phyloP scores from a whole-genome alignment of 1,140 invertebrate species.

The Heliconius hermathena region DNA sequence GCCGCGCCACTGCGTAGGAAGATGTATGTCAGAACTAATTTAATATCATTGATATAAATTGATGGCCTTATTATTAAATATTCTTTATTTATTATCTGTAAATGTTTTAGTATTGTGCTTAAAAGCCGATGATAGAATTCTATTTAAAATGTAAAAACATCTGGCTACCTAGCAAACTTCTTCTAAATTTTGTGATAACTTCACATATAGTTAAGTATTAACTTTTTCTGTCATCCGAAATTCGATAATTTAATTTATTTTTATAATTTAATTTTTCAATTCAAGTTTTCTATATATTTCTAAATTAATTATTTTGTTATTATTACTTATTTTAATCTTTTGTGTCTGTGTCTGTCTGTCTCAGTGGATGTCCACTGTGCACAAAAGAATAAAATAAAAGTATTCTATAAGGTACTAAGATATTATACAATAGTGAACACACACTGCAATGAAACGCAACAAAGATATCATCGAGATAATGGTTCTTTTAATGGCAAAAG shows the following conservation, averaged over 20 bases:
- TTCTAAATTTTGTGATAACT: too few relatives aligned
- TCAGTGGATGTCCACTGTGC: too few relatives aligned
- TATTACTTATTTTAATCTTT: too few relatives aligned
- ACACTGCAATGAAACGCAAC: neutral
- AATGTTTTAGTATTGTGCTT: neutral
- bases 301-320: too few relatives aligned
- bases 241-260: too few relatives aligned
- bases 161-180: too few relatives aligned
- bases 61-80: neutral
- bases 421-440: neutral
- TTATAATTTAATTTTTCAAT: too few relatives aligned
- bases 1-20: neutral
- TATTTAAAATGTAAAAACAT: too few relatives aligned
- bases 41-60: constrained; percentile 2
- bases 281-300: too few relatives aligned
- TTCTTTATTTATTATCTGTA: neutral
- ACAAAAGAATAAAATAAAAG: neutral
- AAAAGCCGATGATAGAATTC: neutral
- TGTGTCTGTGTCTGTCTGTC: too few relatives aligned
- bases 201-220: too few relatives aligned
- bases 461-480: constrained; percentile 18
- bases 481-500: constrained; percentile 17
- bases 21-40: neutral
- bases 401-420: neutral
- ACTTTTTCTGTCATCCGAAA: too few relatives aligned